These are phyloP conservation scores for Lathronympha strigana DNA, from an alignment of 2,888 invertebrate species.

Conservation along the genomic window DNA sequence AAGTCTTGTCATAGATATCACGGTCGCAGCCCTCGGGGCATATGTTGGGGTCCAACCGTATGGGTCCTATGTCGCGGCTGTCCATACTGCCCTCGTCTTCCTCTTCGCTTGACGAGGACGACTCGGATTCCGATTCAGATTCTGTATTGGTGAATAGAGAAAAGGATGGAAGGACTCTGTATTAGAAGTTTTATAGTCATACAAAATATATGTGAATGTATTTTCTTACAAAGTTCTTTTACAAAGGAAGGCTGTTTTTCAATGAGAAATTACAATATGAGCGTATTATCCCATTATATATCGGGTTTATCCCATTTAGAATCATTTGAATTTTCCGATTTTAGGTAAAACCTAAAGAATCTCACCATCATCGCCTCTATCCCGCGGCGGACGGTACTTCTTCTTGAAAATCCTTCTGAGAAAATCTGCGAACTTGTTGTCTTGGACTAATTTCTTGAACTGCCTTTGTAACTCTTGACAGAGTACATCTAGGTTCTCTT, in stretches of 20 bases:
- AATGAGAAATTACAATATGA: too few species aligned
- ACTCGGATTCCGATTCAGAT: slow-evolving; percentile 67
- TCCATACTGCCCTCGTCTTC: slow-evolving; percentile 86
- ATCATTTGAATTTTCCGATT: too few species aligned
- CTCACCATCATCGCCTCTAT: slow-evolving; percentile 75
- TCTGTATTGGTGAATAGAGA: slow-evolving; percentile 54
- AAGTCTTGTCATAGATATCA: slow-evolving; percentile 87
- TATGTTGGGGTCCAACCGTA: slow-evolving; percentile 87
- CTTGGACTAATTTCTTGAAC: slow-evolving; percentile 85
- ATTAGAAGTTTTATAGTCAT: background rate
- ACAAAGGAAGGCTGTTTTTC: too few species aligned
- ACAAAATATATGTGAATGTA: too few species aligned
- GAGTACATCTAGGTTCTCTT: slow-evolving; percentile 56
- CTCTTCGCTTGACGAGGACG: slow-evolving; percentile 84
- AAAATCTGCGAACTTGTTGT: slow-evolving; percentile 91
- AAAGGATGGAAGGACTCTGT: too few species aligned
- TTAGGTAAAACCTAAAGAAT: too few species aligned
- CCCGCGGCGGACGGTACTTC: slow-evolving; percentile 89
- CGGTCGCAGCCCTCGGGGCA: slow-evolving; percentile 89
- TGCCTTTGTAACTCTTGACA: slow-evolving; percentile 75
- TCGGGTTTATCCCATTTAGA: too few species aligned
- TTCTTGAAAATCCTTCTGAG: slow-evolving; percentile 92
- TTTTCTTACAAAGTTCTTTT: too few species aligned
- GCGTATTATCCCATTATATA: too few species aligned
- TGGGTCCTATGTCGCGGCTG: slow-evolving; percentile 86